phyloP scores from a whole-genome alignment of 2,113 vertebrate genomes.

The Agelaius tricolor region DNA sequence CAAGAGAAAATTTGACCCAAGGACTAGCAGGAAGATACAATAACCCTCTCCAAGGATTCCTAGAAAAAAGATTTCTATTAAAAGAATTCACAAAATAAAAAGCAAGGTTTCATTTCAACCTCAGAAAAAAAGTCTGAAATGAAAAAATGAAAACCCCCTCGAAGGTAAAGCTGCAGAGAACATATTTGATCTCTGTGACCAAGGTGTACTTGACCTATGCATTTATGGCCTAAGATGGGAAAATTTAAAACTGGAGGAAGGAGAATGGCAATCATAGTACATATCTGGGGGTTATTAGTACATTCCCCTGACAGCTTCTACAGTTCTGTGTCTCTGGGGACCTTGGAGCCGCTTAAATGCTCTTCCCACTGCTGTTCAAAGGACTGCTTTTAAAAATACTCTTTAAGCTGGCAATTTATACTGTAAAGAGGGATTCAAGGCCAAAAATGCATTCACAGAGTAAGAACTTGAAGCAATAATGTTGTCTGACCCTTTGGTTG shows the following conservation, averaged over 20 bases:
- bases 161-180: not conserved
- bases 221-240: not conserved
- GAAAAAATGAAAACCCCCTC: not conserved
- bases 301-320: slow-evolving; percentile 4
- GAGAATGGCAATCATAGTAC: not conserved
- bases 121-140: not conserved
- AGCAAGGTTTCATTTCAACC: not conserved
- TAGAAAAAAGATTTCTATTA: slow-evolving; percentile 16
- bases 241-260: slow-evolving; percentile 10
- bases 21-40: not conserved
- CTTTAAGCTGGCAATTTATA: slow-evolving; percentile 38
- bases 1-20: slow-evolving; percentile 33
- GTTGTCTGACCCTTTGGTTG: slow-evolving; percentile 40
- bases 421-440: slow-evolving; percentile 31
- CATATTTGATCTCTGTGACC: not conserved
- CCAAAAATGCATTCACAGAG: slow-evolving; percentile 36
- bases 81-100: slow-evolving; percentile 48
- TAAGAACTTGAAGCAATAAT: slow-evolving; percentile 41
- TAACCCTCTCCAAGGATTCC: slow-evolving; percentile 11
- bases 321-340: not conserved
- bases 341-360: slow-evolving; percentile 18
- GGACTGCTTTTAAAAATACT: slow-evolving; percentile 24
- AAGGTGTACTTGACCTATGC: not conserved
- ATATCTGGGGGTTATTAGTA: slow-evolving; percentile 20
- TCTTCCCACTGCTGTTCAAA: slow-evolving; percentile 34